Conservation (phyloP, 2,888 invertebrate genomes). For the Corythucha ciliata region DNA sequence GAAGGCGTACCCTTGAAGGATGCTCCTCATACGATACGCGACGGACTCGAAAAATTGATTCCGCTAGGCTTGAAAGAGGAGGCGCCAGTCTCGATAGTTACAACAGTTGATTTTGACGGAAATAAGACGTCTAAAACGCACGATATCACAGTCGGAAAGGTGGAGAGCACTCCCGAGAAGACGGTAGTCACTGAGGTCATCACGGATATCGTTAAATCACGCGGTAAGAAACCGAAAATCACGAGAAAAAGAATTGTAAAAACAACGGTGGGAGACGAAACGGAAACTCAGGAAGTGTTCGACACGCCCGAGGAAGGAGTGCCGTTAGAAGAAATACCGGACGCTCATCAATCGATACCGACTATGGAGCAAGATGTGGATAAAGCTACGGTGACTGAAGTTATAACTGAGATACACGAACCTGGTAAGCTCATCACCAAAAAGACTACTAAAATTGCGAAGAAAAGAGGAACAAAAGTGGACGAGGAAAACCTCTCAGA, state of each 20-base stretch:
- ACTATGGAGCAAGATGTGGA: no score
- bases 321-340: slow-evolving; percentile 32
- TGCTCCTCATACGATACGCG: no score
- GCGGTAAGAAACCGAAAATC: slow-evolving; percentile 16
- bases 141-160: no score
- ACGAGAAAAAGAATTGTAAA: slow-evolving; percentile 18
- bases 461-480: slow-evolving; percentile 27
- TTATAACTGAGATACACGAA: slow-evolving; percentile 13
- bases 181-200: slow-evolving; percentile 7
- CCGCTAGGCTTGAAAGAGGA: no score
- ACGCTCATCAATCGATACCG: slow-evolving; percentile 3
- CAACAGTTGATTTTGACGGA: no score
- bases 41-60: no score
- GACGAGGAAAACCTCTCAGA: slow-evolving; percentile 18
- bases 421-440: background rate
- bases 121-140: no score
- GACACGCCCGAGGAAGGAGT: slow-evolving; percentile 41
- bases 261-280: slow-evolving; percentile 12
- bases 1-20: no score
- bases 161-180: no score
- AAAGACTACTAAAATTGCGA: slow-evolving; percentile 15
- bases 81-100: no score
- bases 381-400: slow-evolving; percentile 14
- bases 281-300: no score
- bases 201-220: background rate